Evolutionary conservation across 2,888 invertebrate genomes (phyloP), one percentile per base, ranked within the genome.

Genomic region (Xestobium rufovillosum): DNA sequence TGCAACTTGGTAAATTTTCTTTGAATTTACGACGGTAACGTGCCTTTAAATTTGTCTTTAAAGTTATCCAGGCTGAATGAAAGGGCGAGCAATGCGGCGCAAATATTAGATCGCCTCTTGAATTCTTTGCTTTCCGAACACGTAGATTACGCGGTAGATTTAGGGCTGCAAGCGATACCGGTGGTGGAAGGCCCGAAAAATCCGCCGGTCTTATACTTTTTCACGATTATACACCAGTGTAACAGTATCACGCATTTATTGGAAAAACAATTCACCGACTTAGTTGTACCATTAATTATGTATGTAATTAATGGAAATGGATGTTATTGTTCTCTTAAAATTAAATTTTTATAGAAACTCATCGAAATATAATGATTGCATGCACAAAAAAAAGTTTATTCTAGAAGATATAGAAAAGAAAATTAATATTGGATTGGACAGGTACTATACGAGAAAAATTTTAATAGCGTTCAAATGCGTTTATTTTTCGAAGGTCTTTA

Each of bases 121-220:
- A 85, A 89, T 45, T 83, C 85, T 56, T 66, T 98, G 11, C 76
- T 92, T 52, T 76, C 78, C 2, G 95, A 98, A 51, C 96, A 96
- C 60, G 86, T 97, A 0, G 94, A 95, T 62, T 98, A 98, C 64
- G 97, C 96, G 0, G 68, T 98, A 3, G 97, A 97, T 60, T 65
- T 96, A 28, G 96, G 92, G 0, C 67, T 96, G 30, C 90, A 89
- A 61, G 82, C 83, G 13, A 83, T 91, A 43, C 91, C 91, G 0
- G 80, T 89, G 16, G 83, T 84, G 0, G 97, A 98, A 63, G 86
- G 84, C 3, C 50, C 57, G 48, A 89, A 90, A 66, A 74, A 73
- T 1, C 78, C 80, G 2, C 87, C 88, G 12, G 88, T 86, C 44
- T 80, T 95, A 42, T 84, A 91, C 63, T 97, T 96, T 68, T 95